These are phyloP conservation scores for Dexiosoma caninum DNA, from an alignment of 2,888 invertebrate genomes.

Conservation along the genomic window DNA sequence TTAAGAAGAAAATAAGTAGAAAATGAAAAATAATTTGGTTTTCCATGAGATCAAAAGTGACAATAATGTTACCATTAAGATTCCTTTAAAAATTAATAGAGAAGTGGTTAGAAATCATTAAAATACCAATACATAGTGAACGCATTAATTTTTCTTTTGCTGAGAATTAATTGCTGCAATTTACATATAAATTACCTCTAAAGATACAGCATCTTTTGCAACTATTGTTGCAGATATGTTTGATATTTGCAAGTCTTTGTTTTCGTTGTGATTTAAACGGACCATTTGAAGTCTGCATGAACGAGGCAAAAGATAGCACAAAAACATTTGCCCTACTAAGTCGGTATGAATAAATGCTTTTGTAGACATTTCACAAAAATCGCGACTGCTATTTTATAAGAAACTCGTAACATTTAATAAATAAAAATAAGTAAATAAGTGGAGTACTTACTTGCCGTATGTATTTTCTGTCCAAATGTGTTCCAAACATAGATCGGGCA, in stretches of 20 bases:
- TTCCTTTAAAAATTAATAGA: too few species aligned
- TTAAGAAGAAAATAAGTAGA: too few species aligned
- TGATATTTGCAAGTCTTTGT: constrained; percentile 84
- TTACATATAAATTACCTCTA: constrained; percentile 81
- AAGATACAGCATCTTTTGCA: constrained; percentile 90
- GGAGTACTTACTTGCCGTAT: constrained; percentile 77
- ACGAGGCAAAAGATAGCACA: constrained; percentile 86
- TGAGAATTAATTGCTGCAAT: too few species aligned
- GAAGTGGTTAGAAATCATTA: too few species aligned
- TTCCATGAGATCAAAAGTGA: too few species aligned
- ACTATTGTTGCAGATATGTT: constrained; percentile 85
- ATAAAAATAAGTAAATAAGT: not conserved
- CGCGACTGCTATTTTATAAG: constrained; percentile 74
- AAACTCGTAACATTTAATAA: not conserved
- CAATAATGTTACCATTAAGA: too few species aligned
- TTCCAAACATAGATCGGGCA: constrained; percentile 92
- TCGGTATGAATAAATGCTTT: constrained; percentile 92
- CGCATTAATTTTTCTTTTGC: too few species aligned
- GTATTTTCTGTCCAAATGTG: constrained; percentile 91
- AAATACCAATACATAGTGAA: too few species aligned
- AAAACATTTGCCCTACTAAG: constrained; percentile 88
- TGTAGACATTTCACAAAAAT: constrained; percentile 81
- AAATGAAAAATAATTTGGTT: too few species aligned
- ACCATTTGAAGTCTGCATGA: constrained; percentile 78
- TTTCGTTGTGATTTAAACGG: constrained; percentile 81